phyloP scores from a whole-genome alignment of 2,888 invertebrate genomes.

The Brachynemurus nebulosus region DNA sequence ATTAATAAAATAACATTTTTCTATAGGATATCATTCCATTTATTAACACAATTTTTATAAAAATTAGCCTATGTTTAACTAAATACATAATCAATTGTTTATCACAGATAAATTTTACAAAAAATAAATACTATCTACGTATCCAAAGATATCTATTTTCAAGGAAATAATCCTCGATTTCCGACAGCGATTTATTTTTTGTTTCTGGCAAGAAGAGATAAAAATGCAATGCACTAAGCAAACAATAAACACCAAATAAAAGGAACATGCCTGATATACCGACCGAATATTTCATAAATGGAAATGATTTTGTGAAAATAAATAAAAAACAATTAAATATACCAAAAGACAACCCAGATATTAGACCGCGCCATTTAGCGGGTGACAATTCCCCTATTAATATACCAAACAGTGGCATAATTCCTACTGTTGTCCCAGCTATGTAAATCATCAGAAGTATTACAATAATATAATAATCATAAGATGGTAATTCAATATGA shows the following conservation, averaged over 20 bases:
- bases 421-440: constrained; percentile 55
- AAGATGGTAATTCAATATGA: too few species aligned
- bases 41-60: too few species aligned
- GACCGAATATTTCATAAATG: constrained; percentile 40
- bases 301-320: constrained; percentile 54
- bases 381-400: constrained; percentile 66
- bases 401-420: constrained; percentile 60
- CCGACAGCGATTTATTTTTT: constrained; percentile 51
- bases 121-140: too few species aligned
- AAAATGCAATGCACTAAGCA: constrained; percentile 47
- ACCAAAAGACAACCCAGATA: constrained; percentile 60
- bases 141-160: constrained; percentile 49
- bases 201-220: constrained; percentile 61
- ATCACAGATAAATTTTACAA: too few species aligned
- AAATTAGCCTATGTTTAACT: too few species aligned
- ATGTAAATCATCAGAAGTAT: constrained; percentile 51
- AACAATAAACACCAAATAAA: constrained; percentile 50
- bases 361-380: constrained; percentile 55
- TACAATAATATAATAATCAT: constrained; percentile 31
- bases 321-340: constrained; percentile 55
- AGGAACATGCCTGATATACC: constrained; percentile 56
- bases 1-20: too few species aligned
- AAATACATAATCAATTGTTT: too few species aligned
- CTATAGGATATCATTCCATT: too few species aligned
- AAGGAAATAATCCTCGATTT: constrained; percentile 68